Percentiles rank a stretch among this genome's conserved stretches.
These are phyloP conservation scores for Halocaridina rubra DNA, from an alignment of 2,888 invertebrate species.

Conservation along the genomic window DNA sequence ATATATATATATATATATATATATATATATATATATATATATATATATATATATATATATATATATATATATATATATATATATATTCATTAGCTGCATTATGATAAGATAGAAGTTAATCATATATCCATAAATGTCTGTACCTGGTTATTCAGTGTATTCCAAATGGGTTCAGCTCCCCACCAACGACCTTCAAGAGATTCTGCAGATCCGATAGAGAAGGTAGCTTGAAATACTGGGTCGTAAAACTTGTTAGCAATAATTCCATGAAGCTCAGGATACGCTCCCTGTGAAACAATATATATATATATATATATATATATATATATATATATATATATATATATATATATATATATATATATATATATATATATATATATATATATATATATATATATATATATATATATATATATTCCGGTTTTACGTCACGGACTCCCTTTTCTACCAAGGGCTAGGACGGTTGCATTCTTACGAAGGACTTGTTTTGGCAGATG, in stretches of 20 bases:
- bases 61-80: too few relatives aligned
- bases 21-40: too few relatives aligned
- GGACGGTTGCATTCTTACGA: too few relatives aligned
- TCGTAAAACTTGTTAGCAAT: constrained; percentile 65
- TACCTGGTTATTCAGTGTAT: background rate
- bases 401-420: background rate
- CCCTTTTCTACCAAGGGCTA: too few relatives aligned
- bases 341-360: background rate
- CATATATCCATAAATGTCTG: too few relatives aligned
- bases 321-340: background rate
- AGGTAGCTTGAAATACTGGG: constrained; percentile 59
- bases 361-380: background rate
- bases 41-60: too few relatives aligned
- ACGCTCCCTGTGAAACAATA: constrained; percentile 68
- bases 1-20: too few relatives aligned
- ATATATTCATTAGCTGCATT: too few relatives aligned
- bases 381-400: background rate
- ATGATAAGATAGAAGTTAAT: too few relatives aligned
- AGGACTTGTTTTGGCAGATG: too few relatives aligned
- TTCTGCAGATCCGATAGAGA: constrained; percentile 3
- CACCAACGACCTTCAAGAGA: background rate
- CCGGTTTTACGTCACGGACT: too few relatives aligned
- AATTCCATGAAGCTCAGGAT: constrained; percentile 70
- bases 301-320: background rate
- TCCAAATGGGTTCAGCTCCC: background rate